Conservation (phyloP, 1,140 invertebrate genomes). For the Cryptotermes secundus region DNA sequence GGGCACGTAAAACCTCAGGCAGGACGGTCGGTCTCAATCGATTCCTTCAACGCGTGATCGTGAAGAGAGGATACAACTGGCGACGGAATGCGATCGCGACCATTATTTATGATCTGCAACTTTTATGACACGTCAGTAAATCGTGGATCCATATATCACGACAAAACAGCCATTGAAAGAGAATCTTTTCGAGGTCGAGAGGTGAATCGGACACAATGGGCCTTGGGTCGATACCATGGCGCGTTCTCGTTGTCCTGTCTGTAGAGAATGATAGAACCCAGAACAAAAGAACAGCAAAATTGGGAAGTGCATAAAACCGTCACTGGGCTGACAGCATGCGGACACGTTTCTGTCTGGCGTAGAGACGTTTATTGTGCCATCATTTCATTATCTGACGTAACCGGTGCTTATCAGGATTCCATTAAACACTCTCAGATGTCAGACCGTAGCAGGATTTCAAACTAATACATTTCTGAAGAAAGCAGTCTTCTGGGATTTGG, state of each 20-base stretch:
- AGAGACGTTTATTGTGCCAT: background rate
- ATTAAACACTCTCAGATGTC: no score
- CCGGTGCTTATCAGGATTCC: no score
- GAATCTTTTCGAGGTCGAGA: background rate
- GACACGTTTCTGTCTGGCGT: background rate
- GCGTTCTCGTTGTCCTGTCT: background rate
- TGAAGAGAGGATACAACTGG: background rate
- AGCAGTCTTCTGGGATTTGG: no score
- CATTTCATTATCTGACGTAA: no score
- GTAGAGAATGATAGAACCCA: background rate
- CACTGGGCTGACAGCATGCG: background rate
- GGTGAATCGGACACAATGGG: slow-evolving; percentile 5
- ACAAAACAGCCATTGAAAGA: background rate
- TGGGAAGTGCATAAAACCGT: background rate
- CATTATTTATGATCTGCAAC: background rate
- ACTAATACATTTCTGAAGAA: no score
- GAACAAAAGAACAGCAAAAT: background rate
- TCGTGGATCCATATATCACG: background rate
- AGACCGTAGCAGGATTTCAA: no score
- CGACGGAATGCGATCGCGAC: background rate
- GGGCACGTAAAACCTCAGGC: no score
- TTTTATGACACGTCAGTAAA: background rate
- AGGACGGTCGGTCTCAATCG: no score
- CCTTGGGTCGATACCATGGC: background rate
- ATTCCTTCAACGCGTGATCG: background rate